phyloP scores from a whole-genome alignment of 2,797 vertebrate genomes.

The Hemitrygon akajei region DNA sequence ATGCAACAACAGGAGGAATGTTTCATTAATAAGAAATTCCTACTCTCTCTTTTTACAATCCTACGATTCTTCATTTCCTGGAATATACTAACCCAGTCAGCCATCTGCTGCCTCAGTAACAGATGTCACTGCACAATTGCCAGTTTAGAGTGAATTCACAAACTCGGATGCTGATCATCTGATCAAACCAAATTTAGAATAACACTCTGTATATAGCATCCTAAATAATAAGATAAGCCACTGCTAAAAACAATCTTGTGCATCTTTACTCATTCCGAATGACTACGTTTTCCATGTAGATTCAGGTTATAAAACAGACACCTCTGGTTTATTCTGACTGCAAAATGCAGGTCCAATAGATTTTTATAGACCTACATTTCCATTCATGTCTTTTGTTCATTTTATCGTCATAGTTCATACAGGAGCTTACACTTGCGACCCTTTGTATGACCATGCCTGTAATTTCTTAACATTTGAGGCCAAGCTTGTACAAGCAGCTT shows the following conservation, averaged over 20 bases:
- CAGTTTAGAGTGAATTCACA: conserved; percentile 10
- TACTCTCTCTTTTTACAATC: neutral
- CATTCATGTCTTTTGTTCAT: neutral
- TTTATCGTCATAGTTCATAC: neutral
- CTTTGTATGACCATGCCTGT: no score
- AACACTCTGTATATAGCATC: neutral
- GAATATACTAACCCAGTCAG: neutral
- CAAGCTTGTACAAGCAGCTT: no score
- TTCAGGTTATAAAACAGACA: neutral
- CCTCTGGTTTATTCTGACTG: neutral
- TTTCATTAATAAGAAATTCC: neutral
- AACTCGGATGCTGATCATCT: neutral
- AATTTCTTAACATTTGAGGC: no score
- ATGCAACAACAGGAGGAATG: neutral
- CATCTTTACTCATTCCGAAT: neutral
- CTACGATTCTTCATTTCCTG: neutral
- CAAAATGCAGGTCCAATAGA: neutral
- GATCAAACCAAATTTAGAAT: conserved; percentile 16
- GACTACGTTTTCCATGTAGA: neutral
- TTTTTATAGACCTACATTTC: neutral
- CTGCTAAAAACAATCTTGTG: neutral
- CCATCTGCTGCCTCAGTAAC: conserved; percentile 3
- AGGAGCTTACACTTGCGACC: no score
- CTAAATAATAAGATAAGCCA: neutral
- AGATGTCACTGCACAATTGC: conserved; percentile 4